Percentiles rank a stretch among this genome's conserved stretches.
Conservation (phyloP, 1,140 invertebrate species). For the Rhizoglyphus robini region DNA sequence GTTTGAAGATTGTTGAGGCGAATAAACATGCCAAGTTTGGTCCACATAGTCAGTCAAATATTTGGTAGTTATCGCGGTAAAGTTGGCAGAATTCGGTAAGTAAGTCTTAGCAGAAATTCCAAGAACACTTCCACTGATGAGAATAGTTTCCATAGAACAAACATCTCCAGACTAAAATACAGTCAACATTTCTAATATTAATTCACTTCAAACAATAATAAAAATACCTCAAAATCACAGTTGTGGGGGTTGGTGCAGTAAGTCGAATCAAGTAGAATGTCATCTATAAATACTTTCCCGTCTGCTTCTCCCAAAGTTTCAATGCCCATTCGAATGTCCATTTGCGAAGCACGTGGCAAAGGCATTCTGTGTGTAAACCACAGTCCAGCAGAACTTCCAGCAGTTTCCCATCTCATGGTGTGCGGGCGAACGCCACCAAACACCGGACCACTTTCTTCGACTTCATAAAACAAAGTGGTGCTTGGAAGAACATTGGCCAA, state of each 20-base stretch:
- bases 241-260: not conserved
- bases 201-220: no score
- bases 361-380: not conserved
- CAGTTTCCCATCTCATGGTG: not conserved
- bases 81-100: not conserved
- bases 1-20: not conserved
- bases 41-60: not conserved
- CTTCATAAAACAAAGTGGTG: not conserved
- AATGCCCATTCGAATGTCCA: no score
- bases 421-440: no score
- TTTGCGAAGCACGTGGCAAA: not conserved
- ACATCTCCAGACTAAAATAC: not conserved
- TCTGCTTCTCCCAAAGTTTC: not conserved
- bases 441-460: not conserved
- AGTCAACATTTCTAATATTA: not conserved
- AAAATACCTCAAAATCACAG: slow-evolving; percentile 10
- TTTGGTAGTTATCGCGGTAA: not conserved
- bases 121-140: no score
- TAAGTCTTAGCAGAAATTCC: not conserved
- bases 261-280: not conserved
- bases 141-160: not conserved
- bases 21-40: not conserved
- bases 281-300: not conserved
- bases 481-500: not conserved
- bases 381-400: not conserved